Base-by-base conservation (phyloP, 2,113 vertebrate genomes). In the Oreochromis aureus region DNA sequence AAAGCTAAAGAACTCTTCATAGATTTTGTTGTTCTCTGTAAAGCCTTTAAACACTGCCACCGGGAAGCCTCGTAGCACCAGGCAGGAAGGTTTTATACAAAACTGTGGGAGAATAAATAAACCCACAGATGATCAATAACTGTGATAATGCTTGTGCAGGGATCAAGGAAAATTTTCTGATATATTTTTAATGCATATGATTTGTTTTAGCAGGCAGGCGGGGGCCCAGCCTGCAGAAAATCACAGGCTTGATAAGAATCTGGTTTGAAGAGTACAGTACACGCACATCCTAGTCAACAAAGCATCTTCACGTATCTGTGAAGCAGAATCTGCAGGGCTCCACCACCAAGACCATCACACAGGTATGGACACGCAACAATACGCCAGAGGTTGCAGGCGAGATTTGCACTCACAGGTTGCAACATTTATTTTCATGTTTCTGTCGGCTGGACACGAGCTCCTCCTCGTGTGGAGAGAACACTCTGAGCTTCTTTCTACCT, bases 221-320 rank as follows among this genome's bases (percentile, higher is more conserved):
- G 22, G 9, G 7, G n/a, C 41, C 24, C 13, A 24, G 46, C 24
- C 24, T 34, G 84, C 11, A 81, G 44, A 4, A 6, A 44, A 4
- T 16, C 48, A 41, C 9, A 16, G 15, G 3, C 22, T 18, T 6
- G 54, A 41, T 53, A 22, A 69, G 54, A 13, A 46, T 79, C 13
- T 39, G 22, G 4, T 63, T 44, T 73, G 30, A 56, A n/a, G 19
- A 48, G 36, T n/a, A 4, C 0, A 34, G 36, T 2, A 0, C 27
- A 34, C 4, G 2, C 18, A 53, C 24, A 27, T 13, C 16, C 48
- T 51, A 3, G 27, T 78, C 27, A 12, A 48, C 71, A 76, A 51
- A 78, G 24, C 11, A 51, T 48, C 24, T 3, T 32, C 71, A 51
- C 10, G 18, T 7, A 12, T 46, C 58, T 15, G 39, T 15, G 44